phyloP scores from a whole-genome alignment of 2,113 vertebrate species.

The Pipa parva region DNA sequence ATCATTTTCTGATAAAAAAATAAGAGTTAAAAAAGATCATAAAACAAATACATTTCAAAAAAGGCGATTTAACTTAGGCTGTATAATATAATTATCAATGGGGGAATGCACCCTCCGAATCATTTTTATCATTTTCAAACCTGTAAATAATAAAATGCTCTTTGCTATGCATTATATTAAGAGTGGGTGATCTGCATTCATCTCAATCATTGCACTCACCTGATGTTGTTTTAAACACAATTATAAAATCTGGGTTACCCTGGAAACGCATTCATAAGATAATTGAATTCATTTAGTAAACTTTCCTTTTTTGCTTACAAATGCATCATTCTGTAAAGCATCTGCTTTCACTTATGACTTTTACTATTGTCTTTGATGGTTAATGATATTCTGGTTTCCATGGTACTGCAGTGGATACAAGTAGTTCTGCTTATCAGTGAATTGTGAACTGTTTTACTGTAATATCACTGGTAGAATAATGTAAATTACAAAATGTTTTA shows the following conservation, averaged over 20 bases:
- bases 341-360: conserved; percentile 21
- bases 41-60: no score
- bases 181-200: neutral
- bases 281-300: conserved; percentile 16
- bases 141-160: neutral
- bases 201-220: neutral
- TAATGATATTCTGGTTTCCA: conserved; percentile 53
- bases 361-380: conserved; percentile 35
- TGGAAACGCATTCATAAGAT: conserved; percentile 5
- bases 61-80: no score
- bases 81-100: neutral
- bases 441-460: conserved; percentile 45
- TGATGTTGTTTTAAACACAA: conserved; percentile 8
- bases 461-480: conserved; percentile 51
- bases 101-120: neutral
- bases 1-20: no score
- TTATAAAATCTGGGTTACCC: neutral
- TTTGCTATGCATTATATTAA: neutral
- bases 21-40: no score
- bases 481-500: no score
- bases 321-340: conserved; percentile 20
- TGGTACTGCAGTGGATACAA: conserved; percentile 47
- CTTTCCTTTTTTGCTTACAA: conserved; percentile 19
- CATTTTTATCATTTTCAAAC: neutral
- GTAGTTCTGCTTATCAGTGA: conserved; percentile 46